Percentiles rank a stretch among this genome's conserved stretches.
These are phyloP conservation scores for Eriosoma lanigerum DNA, from an alignment of 1,140 invertebrate species.

Conservation along the genomic window DNA sequence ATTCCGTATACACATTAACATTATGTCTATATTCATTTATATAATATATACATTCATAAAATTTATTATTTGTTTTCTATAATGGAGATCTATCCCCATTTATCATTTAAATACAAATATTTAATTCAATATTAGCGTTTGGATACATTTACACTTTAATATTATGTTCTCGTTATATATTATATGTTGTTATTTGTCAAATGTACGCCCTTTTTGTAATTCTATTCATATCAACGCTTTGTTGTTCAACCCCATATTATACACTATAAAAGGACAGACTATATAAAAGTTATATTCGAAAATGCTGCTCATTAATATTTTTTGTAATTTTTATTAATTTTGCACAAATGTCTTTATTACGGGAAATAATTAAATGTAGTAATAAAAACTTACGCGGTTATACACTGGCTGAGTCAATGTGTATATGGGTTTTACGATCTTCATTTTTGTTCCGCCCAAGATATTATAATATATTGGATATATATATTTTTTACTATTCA, in stretches of 20 bases:
- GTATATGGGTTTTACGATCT: background rate
- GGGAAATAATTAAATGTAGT: background rate
- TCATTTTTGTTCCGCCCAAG: background rate
- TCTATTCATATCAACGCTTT: background rate
- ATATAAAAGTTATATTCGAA: background rate
- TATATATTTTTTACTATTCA: background rate
- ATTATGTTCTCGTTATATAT: conserved; percentile 6
- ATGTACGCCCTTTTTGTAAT: conserved; percentile 2
- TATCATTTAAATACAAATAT: conserved; percentile 11
- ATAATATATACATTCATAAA: too few relatives aligned
- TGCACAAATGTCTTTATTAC: conserved; percentile 9
- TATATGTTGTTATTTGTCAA: conserved; percentile 7
- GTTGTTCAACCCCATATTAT: background rate
- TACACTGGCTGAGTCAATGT: background rate
- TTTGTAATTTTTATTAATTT: background rate
- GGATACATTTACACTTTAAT: conserved; percentile 5
- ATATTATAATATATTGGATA: background rate
- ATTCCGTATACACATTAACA: too few relatives aligned
- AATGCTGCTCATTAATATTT: background rate
- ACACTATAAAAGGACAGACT: background rate
- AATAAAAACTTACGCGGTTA: background rate
- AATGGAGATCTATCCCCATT: too few relatives aligned
- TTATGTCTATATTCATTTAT: too few relatives aligned
- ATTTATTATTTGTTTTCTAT: too few relatives aligned
- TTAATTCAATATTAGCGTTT: conserved; percentile 15